These are phyloP conservation scores for Emydura subglobosa DNA, from an alignment of 2,113 vertebrate genomes.

Conservation along the genomic window DNA sequence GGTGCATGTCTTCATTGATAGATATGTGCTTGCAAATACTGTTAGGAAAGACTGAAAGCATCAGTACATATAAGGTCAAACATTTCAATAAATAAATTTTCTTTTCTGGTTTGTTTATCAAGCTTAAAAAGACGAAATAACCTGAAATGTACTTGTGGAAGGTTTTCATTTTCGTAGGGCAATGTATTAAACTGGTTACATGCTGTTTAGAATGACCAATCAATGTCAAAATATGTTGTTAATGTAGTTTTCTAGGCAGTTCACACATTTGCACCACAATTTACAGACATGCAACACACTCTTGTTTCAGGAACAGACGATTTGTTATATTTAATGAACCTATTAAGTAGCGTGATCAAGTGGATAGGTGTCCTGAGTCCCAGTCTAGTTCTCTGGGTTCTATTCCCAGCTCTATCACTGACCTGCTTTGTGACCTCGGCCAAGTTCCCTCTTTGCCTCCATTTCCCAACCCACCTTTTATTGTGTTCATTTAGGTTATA, in stretches of 20 bases:
- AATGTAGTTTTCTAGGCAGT: not conserved
- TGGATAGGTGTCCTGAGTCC: not conserved
- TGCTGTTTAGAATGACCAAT: not conserved
- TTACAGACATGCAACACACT: no score
- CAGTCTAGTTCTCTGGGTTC: not conserved
- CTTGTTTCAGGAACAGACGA: no score
- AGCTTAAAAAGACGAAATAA: no score
- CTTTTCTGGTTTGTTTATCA: no score
- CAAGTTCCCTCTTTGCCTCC: not conserved
- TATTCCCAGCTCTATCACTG: no score
- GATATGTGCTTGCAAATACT: not conserved
- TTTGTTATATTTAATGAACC: no score
- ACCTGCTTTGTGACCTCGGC: not conserved
- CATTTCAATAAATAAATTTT: not conserved
- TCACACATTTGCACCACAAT: no score
- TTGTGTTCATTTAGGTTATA: not conserved
- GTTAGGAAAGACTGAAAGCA: not conserved
- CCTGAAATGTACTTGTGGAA: not conserved
- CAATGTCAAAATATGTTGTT: not conserved
- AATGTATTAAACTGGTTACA: not conserved
- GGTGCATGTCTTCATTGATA: no score
- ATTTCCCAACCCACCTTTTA: not conserved
- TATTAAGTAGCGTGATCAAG: not conserved
- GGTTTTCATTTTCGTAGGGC: not conserved
- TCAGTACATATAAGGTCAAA: not conserved